phyloP scores from a whole-genome alignment of 2,113 vertebrate genomes.

The Turnix velox region DNA sequence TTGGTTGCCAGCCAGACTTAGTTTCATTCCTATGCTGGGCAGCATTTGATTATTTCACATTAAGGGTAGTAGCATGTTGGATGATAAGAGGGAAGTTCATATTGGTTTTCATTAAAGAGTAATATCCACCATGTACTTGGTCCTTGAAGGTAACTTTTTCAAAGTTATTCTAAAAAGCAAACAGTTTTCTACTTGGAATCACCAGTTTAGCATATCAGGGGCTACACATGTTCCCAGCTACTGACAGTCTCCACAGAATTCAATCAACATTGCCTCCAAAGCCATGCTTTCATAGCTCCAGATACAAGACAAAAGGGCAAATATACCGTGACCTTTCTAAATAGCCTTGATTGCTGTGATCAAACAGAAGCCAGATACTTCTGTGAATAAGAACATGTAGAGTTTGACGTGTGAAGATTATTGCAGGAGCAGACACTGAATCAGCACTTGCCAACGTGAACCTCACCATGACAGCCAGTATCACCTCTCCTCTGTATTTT shows the following conservation, averaged over 20 bases:
- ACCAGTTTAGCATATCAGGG: constrained; percentile 1
- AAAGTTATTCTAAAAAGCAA: constrained; percentile 26
- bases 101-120: constrained; percentile 13
- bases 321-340: constrained; percentile 27
- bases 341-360: constrained; percentile 28
- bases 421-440: background rate
- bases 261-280: constrained; percentile 31
- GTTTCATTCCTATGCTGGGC: background rate
- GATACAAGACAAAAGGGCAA: constrained; percentile 41
- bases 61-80: background rate
- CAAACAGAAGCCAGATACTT: constrained; percentile 26
- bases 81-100: constrained; percentile 6
- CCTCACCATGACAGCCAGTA: background rate
- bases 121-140: background rate
- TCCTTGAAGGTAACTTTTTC: constrained; percentile 30
- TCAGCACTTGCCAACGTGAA: background rate
- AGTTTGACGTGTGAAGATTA: constrained; percentile 13
- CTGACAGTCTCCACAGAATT: constrained; percentile 1
- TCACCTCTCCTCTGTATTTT: background rate
- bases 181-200: background rate
- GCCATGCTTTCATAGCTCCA: background rate
- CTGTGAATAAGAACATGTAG: background rate
- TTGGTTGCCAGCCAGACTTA: constrained; percentile 33
- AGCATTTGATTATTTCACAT: constrained; percentile 42
- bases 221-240: background rate